Base-by-base conservation (phyloP, 2,113 vertebrate species). In the Misgurnus anguillicaudatus region DNA sequence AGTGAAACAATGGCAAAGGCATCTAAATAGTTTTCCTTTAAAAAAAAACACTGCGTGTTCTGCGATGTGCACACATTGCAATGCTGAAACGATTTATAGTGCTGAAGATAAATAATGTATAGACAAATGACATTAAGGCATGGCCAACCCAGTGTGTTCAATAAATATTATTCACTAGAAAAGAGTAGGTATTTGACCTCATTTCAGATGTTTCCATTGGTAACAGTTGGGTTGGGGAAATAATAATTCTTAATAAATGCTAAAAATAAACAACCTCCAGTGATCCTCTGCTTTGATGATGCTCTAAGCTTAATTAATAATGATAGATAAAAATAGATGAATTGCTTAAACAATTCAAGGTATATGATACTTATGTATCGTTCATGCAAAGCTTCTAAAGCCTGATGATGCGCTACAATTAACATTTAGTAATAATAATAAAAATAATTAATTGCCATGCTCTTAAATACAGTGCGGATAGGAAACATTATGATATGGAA, bases 161-260 rank as follows among this genome's bases (percentile, higher is more conserved):
- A 66, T 70, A 71, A 6, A 41, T 66, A 48, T 83, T 84, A 76
- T 55, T 80, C 85, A 88, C 83, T 91, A 92, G 91, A 92, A 92
- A 92, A 87, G 92, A 88, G 91, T 91, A 88, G 84, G 87, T 87
- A 85, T 85, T 88, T 91, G 91, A 93, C 91, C 91, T 91, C 89
- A 91, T 91, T 92, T 89, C 88, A 75, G 86, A 79, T 19, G 90
- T 91, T 90, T 84, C 88, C 82, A 86, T 10, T 80, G 87, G 87
- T 81, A 87, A 91, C 89, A 58, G 77, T 13, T 73, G 41, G 68
- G 31, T 39, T 7, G 48, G 57, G 13, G 79, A 16, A 13, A 64
- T 24, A 31, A 17, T n/a, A 58, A 9, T 39, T 45, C 51, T 55
- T 41, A 42, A 17, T 31, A 31, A 53, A 53, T 9, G n/a, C 9